A percentile compares a stretch with the other conserved stretches of the same genome.
phyloP scores from a whole-genome alignment of 2,797 vertebrate species.

The Pygocentrus nattereri region DNA sequence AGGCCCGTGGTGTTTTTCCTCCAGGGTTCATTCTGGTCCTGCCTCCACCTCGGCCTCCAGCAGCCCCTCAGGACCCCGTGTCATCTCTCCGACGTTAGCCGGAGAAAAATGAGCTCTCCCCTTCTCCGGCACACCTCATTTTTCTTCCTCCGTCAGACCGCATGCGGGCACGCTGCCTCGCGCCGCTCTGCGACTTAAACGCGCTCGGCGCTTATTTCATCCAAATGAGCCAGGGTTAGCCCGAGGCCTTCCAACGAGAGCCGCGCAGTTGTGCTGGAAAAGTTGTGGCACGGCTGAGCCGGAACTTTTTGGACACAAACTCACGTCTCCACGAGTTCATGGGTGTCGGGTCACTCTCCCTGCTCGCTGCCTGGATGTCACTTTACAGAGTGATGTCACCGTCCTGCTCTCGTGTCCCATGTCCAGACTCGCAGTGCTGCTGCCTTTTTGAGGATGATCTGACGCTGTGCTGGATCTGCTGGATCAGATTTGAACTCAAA shows the following conservation, averaged over 20 bases:
- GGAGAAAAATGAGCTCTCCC: slow-evolving; percentile 49
- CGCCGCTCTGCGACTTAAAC: slow-evolving; percentile 20
- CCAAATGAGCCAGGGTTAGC: slow-evolving; percentile 30
- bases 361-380: not conserved
- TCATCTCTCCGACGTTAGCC: slow-evolving; percentile 51
- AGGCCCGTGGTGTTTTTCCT: slow-evolving; percentile 23
- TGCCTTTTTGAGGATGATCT: not conserved
- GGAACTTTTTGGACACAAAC: not conserved
- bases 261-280: not conserved
- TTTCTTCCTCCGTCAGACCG: slow-evolving; percentile 58
- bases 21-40: slow-evolving; percentile 34
- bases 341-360: not conserved
- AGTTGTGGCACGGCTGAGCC: not conserved
- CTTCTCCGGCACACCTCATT: slow-evolving; percentile 44
- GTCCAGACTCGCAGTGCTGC: not conserved
- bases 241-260: not conserved
- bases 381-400: not conserved
- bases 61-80: slow-evolving; percentile 21
- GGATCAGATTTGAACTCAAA: slow-evolving; percentile 4
- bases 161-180: not conserved
- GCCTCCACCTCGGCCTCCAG: slow-evolving; percentile 44
- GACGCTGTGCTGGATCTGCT: not conserved
- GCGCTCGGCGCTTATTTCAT: slow-evolving; percentile 41
- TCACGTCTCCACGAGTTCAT: not conserved
- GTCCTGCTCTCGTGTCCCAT: not conserved